These are phyloP conservation scores for Timandra comae DNA, from an alignment of 2,888 invertebrate genomes.

Conservation along the genomic window DNA sequence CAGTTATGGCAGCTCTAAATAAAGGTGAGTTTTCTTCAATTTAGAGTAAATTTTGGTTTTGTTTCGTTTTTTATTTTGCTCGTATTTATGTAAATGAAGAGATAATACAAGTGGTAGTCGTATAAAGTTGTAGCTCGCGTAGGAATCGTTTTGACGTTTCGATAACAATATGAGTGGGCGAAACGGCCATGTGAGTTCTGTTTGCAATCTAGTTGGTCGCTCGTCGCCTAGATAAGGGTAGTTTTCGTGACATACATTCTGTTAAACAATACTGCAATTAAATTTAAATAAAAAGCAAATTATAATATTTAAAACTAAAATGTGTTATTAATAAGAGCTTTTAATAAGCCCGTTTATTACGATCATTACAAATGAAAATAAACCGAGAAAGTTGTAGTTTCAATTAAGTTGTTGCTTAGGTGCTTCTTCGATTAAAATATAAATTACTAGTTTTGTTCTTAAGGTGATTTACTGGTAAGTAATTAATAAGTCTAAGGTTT, in stretches of 20 bases:
- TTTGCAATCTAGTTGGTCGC: constrained; percentile 45
- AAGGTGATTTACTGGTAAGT: no score
- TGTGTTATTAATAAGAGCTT: no score
- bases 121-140: constrained; percentile 25
- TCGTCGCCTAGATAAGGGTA: constrained; percentile 39
- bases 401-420: no score
- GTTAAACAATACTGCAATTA: no score
- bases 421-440: no score
- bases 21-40: constrained; percentile 47
- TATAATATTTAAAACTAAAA: no score
- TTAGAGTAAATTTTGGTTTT: constrained; percentile 5
- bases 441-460: no score
- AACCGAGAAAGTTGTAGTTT: no score
- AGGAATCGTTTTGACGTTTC: constrained; percentile 45
- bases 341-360: no score
- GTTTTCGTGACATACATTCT: constrained; percentile 24
- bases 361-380: no score
- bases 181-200: constrained; percentile 56
- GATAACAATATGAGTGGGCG: constrained; percentile 59
- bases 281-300: no score
- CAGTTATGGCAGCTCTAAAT: constrained; percentile 64
- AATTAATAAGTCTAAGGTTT: no score
- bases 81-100: constrained; percentile 25
- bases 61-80: constrained; percentile 12
- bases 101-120: constrained; percentile 29